Conservation (phyloP, 1,140 invertebrate species). For the Penaeus vannamei region DNA sequence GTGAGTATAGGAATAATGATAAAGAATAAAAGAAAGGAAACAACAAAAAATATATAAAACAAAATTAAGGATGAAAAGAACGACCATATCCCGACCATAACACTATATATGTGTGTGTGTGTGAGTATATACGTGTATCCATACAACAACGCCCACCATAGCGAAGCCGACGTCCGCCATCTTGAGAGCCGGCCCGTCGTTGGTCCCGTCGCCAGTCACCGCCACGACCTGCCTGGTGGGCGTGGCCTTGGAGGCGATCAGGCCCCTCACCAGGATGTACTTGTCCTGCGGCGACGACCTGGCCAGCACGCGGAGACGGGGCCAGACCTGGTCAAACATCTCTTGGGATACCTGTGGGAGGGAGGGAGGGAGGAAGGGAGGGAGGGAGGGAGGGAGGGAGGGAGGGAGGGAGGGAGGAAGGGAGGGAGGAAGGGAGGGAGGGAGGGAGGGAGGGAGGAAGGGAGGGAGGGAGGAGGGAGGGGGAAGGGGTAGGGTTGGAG, state of each 20-base stretch:
- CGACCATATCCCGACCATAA: too few species aligned
- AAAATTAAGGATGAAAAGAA: too few species aligned
- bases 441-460: too few species aligned
- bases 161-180: constrained; percentile 81
- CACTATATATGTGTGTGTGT: background rate
- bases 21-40: too few species aligned
- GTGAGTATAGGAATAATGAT: too few species aligned
- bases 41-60: too few species aligned
- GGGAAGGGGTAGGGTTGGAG: too few species aligned
- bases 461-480: too few species aligned
- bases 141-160: constrained; percentile 73
- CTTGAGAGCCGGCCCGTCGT: constrained; percentile 80
- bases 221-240: constrained; percentile 77
- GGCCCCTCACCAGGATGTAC: constrained; percentile 79
- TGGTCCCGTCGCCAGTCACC: constrained; percentile 82
- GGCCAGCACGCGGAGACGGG: constrained; percentile 77
- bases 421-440: too few species aligned
- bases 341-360: constrained; percentile 71
- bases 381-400: background rate
- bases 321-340: constrained; percentile 78
- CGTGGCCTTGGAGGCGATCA: constrained; percentile 77
- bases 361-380: background rate
- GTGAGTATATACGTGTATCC: background rate
- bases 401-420: background rate
- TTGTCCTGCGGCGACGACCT: constrained; percentile 80